Evolutionary conservation across 2,113 vertebrate species (phyloP).

Genomic region (Ellobius talpinus): DNA sequence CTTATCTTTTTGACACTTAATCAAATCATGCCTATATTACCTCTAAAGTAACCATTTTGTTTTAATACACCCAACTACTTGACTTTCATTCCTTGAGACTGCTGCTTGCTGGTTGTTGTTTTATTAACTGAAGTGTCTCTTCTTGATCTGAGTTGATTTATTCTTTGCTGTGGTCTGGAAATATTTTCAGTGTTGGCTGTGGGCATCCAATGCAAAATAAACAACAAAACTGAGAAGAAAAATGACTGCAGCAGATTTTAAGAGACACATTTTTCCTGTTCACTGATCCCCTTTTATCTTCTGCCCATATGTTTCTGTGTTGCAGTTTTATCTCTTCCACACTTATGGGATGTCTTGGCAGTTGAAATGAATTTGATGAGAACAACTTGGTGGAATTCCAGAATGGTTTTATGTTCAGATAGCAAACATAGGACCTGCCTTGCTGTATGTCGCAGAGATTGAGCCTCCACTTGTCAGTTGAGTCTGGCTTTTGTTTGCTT

Average conservation of each 20-base stretch:
- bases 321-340: conserved; percentile 76
- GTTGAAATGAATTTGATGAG: conserved; percentile 46
- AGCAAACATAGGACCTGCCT: conserved; percentile 33
- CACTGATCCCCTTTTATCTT: conserved; percentile 71
- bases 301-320: conserved; percentile 46
- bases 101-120: not conserved
- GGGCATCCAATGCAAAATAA: conserved; percentile 75
- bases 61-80: conserved; percentile 53
- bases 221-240: conserved; percentile 81
- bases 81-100: not conserved
- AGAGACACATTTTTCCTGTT: conserved; percentile 83
- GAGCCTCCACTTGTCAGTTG: conserved; percentile 37
- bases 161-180: conserved; percentile 67
- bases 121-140: conserved; percentile 57
- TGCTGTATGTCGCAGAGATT: conserved; percentile 1
- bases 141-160: conserved; percentile 57
- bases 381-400: conserved; percentile 33
- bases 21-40: not conserved
- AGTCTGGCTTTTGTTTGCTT: conserved; percentile 29
- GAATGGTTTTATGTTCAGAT: conserved; percentile 52
- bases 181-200: conserved; percentile 73
- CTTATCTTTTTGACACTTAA: not conserved
- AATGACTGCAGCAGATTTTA: conserved; percentile 78
- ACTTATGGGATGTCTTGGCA: conserved; percentile 50
- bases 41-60: conserved; percentile 11